phyloP scores from a whole-genome alignment of 2,797 vertebrate genomes.

The Sebastes cheni region DNA sequence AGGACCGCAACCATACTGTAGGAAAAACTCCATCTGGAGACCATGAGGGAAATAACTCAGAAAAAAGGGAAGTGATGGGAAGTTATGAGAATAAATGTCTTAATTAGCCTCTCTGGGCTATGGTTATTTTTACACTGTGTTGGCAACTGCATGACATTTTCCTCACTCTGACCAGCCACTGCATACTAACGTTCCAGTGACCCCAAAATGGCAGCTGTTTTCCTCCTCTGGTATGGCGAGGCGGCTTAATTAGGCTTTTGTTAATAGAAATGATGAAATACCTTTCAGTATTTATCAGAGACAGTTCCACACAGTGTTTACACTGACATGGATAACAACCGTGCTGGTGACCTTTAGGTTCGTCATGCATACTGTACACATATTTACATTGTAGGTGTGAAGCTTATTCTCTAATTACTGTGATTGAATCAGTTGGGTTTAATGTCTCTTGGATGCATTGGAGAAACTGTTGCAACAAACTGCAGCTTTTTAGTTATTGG shows the following conservation, averaged over 20 bases:
- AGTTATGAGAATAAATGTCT: slow-evolving; percentile 49
- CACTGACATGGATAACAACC: not conserved
- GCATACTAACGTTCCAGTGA: slow-evolving; percentile 45
- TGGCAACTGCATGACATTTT: slow-evolving; percentile 68
- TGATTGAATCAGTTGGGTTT: not conserved
- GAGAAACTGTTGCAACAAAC: not conserved
- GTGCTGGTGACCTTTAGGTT: not conserved
- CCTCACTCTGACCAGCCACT: slow-evolving; percentile 28
- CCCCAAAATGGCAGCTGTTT: slow-evolving; percentile 51
- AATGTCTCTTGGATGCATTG: not conserved
- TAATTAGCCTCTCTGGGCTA: slow-evolving; percentile 73
- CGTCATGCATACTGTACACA: not conserved
- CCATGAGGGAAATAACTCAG: slow-evolving; percentile 35
- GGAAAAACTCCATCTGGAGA: slow-evolving; percentile 56
- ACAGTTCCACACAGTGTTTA: not conserved
- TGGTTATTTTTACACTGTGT: slow-evolving; percentile 19
- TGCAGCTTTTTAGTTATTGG: not conserved
- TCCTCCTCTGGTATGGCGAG: slow-evolving; percentile 13
- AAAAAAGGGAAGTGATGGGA: slow-evolving; percentile 2
- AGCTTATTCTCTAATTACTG: not conserved
- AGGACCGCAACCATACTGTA: slow-evolving; percentile 37
- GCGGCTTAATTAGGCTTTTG: slow-evolving; percentile 58
- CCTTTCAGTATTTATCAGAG: slow-evolving; percentile 6
- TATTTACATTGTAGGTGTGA: not conserved
- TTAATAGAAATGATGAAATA: slow-evolving; percentile 41